Percentiles rank a stretch among this genome's conserved stretches.
Evolutionary conservation across 2,888 invertebrate species (phyloP).

Genomic region (Cantharis lateralis): DNA sequence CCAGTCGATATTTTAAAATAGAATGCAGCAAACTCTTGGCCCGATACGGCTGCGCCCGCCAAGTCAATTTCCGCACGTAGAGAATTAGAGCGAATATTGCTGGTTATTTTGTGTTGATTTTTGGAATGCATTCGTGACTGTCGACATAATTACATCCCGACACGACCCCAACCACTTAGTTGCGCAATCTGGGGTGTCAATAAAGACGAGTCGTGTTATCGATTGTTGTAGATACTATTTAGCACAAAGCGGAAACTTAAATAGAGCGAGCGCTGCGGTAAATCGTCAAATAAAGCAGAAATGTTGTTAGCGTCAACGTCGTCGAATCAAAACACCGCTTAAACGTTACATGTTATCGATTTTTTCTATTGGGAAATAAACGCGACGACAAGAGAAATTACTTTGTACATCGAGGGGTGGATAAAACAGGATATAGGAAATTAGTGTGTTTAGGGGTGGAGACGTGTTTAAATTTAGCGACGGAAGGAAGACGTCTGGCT

Average conservation of each 20-base stretch:
- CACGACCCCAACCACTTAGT: background rate
- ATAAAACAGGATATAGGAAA: background rate
- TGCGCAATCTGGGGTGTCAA: background rate
- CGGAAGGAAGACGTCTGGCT: too few species aligned
- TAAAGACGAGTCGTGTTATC: background rate
- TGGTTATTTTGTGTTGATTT: background rate
- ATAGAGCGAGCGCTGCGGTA: background rate
- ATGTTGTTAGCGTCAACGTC: background rate
- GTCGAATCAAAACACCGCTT: background rate
- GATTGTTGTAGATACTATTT: background rate
- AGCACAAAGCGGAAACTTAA: background rate
- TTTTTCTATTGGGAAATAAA: background rate
- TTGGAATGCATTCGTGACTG: background rate
- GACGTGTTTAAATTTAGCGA: background rate
- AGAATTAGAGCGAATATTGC: background rate
- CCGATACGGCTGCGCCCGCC: background rate
- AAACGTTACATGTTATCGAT: background rate
- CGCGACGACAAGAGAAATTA: background rate
- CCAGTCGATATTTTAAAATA: background rate
- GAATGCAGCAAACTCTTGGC: background rate
- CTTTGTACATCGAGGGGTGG: background rate
- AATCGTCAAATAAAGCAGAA: background rate
- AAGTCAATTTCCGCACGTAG: background rate
- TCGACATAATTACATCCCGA: background rate
- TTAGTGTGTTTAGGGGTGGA: background rate